Conservation (phyloP, 1,140 invertebrate genomes). For the Ceratina japonica region DNA sequence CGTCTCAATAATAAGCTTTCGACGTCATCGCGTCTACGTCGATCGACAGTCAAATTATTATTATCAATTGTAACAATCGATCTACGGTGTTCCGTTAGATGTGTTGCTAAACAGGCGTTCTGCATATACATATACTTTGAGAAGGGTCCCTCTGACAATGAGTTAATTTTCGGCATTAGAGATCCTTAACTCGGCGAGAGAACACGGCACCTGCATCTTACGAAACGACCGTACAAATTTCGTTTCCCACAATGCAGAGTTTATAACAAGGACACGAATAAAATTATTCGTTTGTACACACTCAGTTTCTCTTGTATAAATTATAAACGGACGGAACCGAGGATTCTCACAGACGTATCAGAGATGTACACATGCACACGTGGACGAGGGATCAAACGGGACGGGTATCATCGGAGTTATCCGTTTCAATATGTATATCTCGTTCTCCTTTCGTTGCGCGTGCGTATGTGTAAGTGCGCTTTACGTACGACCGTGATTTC, state of each 20-base stretch:
- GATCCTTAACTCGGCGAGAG: conserved; percentile 11
- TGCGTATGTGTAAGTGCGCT: neutral
- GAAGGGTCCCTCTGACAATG: conserved; percentile 17
- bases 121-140: neutral
- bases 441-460: conserved; percentile 9
- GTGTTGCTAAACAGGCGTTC: neutral
- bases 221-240: conserved; percentile 45
- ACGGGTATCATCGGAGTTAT: conserved; percentile 30
- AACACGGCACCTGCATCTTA: conserved; percentile 22
- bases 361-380: conserved; percentile 6
- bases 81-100: conserved; percentile 18
- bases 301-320: conserved; percentile 51
- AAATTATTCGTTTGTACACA: conserved; percentile 50
- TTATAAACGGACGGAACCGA: conserved; percentile 36
- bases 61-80: neutral
- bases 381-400: neutral
- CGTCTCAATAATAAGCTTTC: neutral
- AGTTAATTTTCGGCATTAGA: conserved; percentile 31
- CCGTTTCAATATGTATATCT: conserved; percentile 34
- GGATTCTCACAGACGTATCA: conserved; percentile 33
- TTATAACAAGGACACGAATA: conserved; percentile 51
- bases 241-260: conserved; percentile 47
- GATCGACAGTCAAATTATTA: conserved; percentile 19
- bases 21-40: neutral
- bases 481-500: conserved; percentile 40